phyloP scores from a whole-genome alignment of 2,113 vertebrate genomes.

The human region DNA sequence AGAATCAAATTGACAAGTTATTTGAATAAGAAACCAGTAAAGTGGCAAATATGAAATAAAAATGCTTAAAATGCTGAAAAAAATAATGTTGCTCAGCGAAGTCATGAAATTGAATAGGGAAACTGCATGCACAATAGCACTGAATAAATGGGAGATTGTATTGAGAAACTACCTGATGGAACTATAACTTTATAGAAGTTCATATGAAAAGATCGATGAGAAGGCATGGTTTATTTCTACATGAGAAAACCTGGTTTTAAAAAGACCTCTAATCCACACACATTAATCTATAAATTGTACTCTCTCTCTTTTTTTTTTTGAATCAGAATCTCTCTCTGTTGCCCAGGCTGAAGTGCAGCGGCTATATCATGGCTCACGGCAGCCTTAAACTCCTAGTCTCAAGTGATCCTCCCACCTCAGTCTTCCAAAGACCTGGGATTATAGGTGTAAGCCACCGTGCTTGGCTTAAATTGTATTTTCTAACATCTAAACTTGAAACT shows the following conservation, averaged over 20 bases:
- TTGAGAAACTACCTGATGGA: not conserved
- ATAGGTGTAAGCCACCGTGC: no score
- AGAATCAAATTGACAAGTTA: not conserved
- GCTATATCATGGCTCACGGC: no score
- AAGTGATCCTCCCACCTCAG: no score
- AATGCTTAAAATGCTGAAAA: not conserved
- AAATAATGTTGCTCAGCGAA: not conserved
- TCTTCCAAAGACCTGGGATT: no score
- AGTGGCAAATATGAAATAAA: slow-evolving; percentile 33
- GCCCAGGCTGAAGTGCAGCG: no score
- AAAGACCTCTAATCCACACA: not conserved
- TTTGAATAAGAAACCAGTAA: not conserved
- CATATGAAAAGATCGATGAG: not conserved
- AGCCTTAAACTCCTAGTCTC: no score
- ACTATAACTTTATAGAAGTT: not conserved
- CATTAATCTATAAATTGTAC: not conserved
- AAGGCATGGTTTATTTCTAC: not conserved
- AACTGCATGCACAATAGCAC: not conserved
- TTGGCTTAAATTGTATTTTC: not conserved
- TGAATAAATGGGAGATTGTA: not conserved
- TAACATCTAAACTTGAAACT: not conserved
- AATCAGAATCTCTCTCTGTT: no score
- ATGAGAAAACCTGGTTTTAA: not conserved
- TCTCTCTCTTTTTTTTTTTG: not conserved
- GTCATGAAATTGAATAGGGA: not conserved